A percentile compares a stretch with the other conserved stretches of the same genome.
These are phyloP conservation scores for Penaeus indicus DNA, from an alignment of 1,140 invertebrate species.

Conservation along the genomic window DNA sequence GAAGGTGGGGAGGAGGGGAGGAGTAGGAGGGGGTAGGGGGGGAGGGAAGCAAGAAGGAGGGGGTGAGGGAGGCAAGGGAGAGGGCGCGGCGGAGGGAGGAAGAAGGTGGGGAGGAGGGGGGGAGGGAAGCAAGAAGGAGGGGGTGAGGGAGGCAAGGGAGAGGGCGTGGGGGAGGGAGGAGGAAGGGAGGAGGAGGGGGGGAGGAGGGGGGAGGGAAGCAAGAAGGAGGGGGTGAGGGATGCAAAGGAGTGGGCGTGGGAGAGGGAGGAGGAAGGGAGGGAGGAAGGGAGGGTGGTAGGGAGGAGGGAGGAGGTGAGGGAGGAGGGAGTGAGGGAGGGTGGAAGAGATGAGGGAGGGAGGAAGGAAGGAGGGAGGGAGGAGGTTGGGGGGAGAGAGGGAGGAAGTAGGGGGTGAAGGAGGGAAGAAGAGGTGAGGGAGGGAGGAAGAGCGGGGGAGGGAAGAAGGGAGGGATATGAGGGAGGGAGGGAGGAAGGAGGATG, in stretches of 20 bases:
- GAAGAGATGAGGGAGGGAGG: background rate
- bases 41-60: no score
- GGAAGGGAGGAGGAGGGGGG: background rate
- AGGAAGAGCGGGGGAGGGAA: conserved; percentile 15
- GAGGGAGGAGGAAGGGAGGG: conserved; percentile 30
- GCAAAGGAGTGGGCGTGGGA: no score
- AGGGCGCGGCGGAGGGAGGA: no score
- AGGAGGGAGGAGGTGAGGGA: conserved; percentile 10
- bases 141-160: no score
- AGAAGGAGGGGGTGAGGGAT: conserved; percentile 1
- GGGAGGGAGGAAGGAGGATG: conserved; percentile 36
- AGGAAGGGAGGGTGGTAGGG: conserved; percentile 24
- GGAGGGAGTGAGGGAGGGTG: conserved; percentile 29
- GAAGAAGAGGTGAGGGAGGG: conserved; percentile 20
- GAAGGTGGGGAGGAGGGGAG: no score
- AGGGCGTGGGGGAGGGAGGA: conserved; percentile 32
- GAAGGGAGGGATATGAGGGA: background rate
- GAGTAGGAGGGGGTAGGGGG: no score
- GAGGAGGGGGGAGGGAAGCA: conserved; percentile 18
- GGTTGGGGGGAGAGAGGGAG: conserved; percentile 12
- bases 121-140: no score
- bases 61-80: no score
- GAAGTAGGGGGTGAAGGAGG: conserved; percentile 3
- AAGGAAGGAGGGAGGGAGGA: background rate
- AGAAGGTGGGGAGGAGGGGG: no score